These are phyloP conservation scores for Rafetus swinhoei DNA, from an alignment of 2,113 vertebrate genomes.

Conservation along the genomic window DNA sequence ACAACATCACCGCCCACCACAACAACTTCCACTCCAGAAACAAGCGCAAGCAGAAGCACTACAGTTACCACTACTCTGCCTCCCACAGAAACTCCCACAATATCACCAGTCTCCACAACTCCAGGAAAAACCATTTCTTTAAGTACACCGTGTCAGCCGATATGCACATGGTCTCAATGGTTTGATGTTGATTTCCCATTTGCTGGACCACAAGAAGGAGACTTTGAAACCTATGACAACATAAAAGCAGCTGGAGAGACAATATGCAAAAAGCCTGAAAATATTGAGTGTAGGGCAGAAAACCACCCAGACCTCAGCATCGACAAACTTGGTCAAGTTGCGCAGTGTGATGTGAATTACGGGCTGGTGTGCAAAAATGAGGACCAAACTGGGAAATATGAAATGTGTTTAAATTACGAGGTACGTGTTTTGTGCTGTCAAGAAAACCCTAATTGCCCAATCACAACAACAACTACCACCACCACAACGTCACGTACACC, in stretches of 20 bases:
- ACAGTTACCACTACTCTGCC: background rate
- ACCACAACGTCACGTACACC: too few species aligned
- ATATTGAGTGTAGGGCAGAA: constrained; percentile 62
- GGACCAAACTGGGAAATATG: constrained; percentile 22
- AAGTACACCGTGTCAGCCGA: background rate
- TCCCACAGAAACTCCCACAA: background rate
- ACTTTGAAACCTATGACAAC: constrained; percentile 63
- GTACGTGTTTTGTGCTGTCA: constrained; percentile 58
- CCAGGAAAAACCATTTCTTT: rapidly evolving
- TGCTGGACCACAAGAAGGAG: constrained; percentile 39
- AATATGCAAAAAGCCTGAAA: constrained; percentile 36
- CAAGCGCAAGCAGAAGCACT: background rate
- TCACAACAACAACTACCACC: background rate
- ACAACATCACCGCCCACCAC: too few species aligned
- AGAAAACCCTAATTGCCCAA: background rate
- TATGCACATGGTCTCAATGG: constrained; percentile 74
- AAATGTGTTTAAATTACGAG: constrained; percentile 56
- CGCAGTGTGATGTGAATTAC: constrained; percentile 11
- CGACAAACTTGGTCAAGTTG: constrained; percentile 43
- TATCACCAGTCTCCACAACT: rapidly evolving
- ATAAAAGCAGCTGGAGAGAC: constrained; percentile 29
- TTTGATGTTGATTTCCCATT: constrained; percentile 64
- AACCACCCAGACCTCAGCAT: background rate
- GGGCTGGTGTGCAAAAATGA: constrained; percentile 67
- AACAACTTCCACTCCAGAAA: background rate